Evolutionary conservation across 2,888 invertebrate species (phyloP), one percentile per base, ranked within the genome.

Genomic region (Odontocerum albicorne): DNA sequence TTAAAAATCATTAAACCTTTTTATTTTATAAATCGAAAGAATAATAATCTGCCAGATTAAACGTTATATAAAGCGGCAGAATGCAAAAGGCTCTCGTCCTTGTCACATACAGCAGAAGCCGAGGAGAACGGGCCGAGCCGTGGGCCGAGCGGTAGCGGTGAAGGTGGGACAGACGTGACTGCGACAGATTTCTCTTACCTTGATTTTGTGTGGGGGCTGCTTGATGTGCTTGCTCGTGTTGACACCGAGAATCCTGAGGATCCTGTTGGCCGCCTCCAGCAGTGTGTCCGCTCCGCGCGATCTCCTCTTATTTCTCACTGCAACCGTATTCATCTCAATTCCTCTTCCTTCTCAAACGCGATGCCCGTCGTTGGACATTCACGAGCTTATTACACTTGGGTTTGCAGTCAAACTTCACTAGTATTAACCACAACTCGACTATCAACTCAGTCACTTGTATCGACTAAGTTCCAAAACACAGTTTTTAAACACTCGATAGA

Each of bases 271-370:
- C 68, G 78, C 77, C 68, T 77, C 78, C 57, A 78, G 70, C 66
- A 78, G 75, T 68, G 77, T 77, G 61, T 75, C 77, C 70, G 77
- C 77, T 66, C 78, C 77, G 70, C 77, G 73, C 71, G 78, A 78
- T 70, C 78, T 75, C 70, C 78, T 72, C 74, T 78, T 77, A 65
- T 75, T 74, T 72, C 75, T 75, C 67, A 72, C 72, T 71, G 76
- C 74, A 77, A 77, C 74, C 72, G 75, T 76, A 68, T 77, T 78
- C 78, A 78, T 78, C 72, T 74, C 78, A 54, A 50, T n/a, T 8
- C 3, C 15, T 16, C 3, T 45, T 17, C 13, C 12, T 40, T 19
- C n/a, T 49, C 55, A 55, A 13, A 35, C 31, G 46, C 32, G 32
- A 57, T 42, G 47, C 52, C 59, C 55, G 49, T 35, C 15, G 3